phyloP scores from a whole-genome alignment of 2,797 vertebrate species.

The Enteromius trimaculatus region DNA sequence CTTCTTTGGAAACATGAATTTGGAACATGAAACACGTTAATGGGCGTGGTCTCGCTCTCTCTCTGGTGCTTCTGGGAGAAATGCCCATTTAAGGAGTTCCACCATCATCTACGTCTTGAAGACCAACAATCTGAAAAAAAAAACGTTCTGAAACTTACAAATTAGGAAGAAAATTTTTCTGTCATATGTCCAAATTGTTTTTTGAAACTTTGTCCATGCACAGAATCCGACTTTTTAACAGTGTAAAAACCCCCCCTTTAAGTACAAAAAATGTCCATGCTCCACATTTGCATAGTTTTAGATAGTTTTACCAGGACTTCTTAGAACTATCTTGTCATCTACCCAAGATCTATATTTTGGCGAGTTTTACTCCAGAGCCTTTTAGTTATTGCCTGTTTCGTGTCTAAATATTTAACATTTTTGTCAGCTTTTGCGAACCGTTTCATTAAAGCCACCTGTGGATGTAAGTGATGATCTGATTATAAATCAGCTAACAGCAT shows the following conservation, averaged over 20 bases:
- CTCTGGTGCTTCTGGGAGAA: too few relatives aligned
- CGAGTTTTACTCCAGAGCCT: not conserved
- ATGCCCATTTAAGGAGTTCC: too few relatives aligned
- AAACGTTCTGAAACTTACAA: too few relatives aligned
- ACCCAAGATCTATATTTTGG: not conserved
- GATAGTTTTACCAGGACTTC: not conserved
- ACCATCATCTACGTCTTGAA: too few relatives aligned
- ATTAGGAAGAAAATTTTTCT: too few relatives aligned
- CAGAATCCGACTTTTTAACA: too few relatives aligned
- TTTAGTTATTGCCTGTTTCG: conserved; percentile 16
- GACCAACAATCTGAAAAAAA: too few relatives aligned
- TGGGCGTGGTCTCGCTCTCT: too few relatives aligned
- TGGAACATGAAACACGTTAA: too few relatives aligned
- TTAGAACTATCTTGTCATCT: not conserved
- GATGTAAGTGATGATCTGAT: conserved; percentile 29
- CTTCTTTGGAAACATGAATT: too few relatives aligned
- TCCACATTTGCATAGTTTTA: not conserved
- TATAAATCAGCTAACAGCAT: conserved; percentile 21
- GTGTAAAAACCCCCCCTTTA: not conserved
- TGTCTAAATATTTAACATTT: conserved; percentile 32
- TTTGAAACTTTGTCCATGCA: too few relatives aligned
- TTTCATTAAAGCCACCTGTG: conserved; percentile 38
- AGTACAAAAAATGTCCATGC: not conserved
- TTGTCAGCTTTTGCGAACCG: conserved; percentile 18
- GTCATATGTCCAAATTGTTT: too few relatives aligned